Percentiles rank a stretch among this genome's conserved stretches.
These are phyloP conservation scores for Paelopatides confundens DNA, from an alignment of 53 echinoderm and acorn worm genomes.

Conservation along the genomic window DNA sequence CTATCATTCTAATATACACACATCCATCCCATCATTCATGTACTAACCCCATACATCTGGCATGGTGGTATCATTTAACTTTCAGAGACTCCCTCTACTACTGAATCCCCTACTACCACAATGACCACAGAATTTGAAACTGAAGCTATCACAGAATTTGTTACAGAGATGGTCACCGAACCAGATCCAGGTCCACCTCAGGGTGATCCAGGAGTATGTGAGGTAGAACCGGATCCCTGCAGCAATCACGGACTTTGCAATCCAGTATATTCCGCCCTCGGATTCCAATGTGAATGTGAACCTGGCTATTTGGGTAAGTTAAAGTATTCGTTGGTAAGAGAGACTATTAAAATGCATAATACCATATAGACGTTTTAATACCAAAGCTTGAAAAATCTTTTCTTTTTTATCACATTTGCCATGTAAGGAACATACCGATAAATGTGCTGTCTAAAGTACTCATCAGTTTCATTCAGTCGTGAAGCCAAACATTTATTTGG, in stretches of 20 bases:
- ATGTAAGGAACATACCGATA: too few relatives aligned
- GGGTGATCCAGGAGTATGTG: conserved; percentile 29
- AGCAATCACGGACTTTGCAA: conserved; percentile 55
- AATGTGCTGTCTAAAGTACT: too few relatives aligned
- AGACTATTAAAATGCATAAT: too few relatives aligned
- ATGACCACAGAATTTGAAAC: conserved; percentile 46
- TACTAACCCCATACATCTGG: too few relatives aligned
- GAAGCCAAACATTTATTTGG: too few relatives aligned
- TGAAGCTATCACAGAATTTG: conserved; percentile 52
- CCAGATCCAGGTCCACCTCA: conserved; percentile 24
- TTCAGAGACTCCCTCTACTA: conserved; percentile 35
- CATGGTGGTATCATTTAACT: background rate
- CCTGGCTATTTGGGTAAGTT: conserved; percentile 69
- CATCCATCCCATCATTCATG: too few relatives aligned
- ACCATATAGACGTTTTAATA: too few relatives aligned
- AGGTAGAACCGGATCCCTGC: conserved; percentile 29
- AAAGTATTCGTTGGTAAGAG: too few relatives aligned
- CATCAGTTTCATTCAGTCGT: too few relatives aligned
- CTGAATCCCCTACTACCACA: conserved; percentile 36
- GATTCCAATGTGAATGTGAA: conserved; percentile 76
- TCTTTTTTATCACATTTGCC: too few relatives aligned
- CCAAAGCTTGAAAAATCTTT: too few relatives aligned
- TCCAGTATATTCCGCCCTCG: conserved; percentile 61
- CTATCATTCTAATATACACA: background rate
- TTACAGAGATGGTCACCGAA: conserved; percentile 46